These are phyloP conservation scores for western clawed frog (Xenopus tropicalis) DNA, from an alignment of 2,113 vertebrate genomes.

Conservation along the genomic window UCB_Xtro_10.0 CM004445.2:124216001-124216500, in stretches of 20 bases:
- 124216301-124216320: conserved; percentile 88
- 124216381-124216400: conserved; percentile 89
- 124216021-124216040: conserved; percentile 93
- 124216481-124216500: conserved; percentile 95
- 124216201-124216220: conserved; percentile 53
- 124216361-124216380: conserved; percentile 92
- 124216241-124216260: conserved; percentile 70
- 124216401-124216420: conserved; percentile 89
- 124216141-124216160: conserved; percentile 67
- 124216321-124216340: conserved; percentile 95
- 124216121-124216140: conserved; percentile 69
- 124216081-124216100: conserved; percentile 83
- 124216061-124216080: conserved; percentile 88
- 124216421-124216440: conserved; percentile 83
- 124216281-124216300: conserved; percentile 94
- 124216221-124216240: conserved; percentile 66
- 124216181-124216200: conserved; percentile 65
- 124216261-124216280: conserved; percentile 92
- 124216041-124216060: conserved; percentile 90
- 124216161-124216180: conserved; percentile 70
- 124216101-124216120: conserved; percentile 67
- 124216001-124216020: conserved; percentile 90
- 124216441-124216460: conserved; percentile 92
- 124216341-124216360: conserved; percentile 95
- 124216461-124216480: conserved; percentile 99